These are phyloP conservation scores for Anagyrus pseudococci DNA, from an alignment of 2,888 invertebrate genomes.

Conservation along the genomic window DNA sequence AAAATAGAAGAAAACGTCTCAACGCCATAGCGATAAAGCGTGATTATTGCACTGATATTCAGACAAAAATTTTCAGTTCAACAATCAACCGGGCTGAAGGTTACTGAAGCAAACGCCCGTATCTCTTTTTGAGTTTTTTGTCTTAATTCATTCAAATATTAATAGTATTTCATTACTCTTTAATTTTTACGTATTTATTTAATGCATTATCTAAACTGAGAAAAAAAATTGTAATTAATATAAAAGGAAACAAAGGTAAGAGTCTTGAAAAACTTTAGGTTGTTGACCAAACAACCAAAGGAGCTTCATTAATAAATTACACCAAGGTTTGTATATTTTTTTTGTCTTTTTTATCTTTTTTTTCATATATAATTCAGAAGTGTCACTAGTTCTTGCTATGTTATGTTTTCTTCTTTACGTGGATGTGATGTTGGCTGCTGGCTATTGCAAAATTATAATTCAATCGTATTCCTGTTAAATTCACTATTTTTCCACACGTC, in stretches of 20 bases:
- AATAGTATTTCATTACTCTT: conserved; percentile 10
- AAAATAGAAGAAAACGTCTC: conserved; percentile 30
- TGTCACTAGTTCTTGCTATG: conserved; percentile 53
- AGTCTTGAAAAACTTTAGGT: conserved; percentile 39
- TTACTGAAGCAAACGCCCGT: conserved; percentile 42
- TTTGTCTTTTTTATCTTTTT: conserved; percentile 43
- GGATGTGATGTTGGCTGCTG: conserved; percentile 57
- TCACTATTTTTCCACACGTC: conserved; percentile 17
- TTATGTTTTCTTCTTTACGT: conserved; percentile 44
- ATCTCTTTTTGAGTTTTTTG: conserved; percentile 11
- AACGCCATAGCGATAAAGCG: conserved; percentile 11
- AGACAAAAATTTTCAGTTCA: conserved; percentile 32
- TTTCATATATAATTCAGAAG: conserved; percentile 50
- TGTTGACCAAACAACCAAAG: conserved; percentile 50
- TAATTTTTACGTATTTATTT: conserved; percentile 25
- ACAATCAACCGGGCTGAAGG: conserved; percentile 48
- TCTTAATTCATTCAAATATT: conserved; percentile 13
- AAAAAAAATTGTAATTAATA: conserved; percentile 25
- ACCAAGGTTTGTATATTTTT: conserved; percentile 54
- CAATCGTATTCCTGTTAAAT: conserved; percentile 22
- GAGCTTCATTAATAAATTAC: conserved; percentile 56
- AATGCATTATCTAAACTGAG: conserved; percentile 28
- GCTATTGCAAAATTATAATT: conserved; percentile 42
- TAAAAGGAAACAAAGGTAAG: conserved; percentile 34
- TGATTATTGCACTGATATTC: conserved; percentile 39